phyloP scores from a whole-genome alignment of 1,140 invertebrate genomes.

The Reticulitermes speratus region DNA sequence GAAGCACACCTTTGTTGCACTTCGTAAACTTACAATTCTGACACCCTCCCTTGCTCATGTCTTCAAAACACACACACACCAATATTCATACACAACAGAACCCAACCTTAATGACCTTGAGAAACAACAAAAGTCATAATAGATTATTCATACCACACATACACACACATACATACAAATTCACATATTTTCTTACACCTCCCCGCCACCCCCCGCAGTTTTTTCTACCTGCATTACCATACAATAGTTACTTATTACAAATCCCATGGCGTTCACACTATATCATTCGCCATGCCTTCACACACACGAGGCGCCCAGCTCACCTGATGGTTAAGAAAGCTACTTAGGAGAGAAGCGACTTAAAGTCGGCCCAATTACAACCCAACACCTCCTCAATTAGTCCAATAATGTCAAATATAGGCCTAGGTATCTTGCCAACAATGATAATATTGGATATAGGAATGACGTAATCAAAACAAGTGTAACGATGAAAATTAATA shows the following conservation, averaged over 20 bases:
- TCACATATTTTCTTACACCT: background rate
- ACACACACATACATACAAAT: background rate
- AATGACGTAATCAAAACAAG: too few relatives aligned
- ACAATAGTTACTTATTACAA: conserved; percentile 23
- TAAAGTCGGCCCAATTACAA: background rate
- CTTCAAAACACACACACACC: conserved; percentile 19
- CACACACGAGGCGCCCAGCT: background rate
- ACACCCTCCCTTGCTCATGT: background rate
- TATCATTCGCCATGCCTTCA: background rate
- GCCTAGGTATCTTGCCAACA: too few relatives aligned
- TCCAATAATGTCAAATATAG: too few relatives aligned
- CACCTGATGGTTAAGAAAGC: background rate
- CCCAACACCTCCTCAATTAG: background rate
- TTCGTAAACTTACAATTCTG: background rate
- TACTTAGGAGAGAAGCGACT: background rate
- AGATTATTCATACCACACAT: conserved; percentile 27
- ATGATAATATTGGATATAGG: too few relatives aligned
- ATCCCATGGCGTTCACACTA: background rate
- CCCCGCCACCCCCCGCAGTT: background rate
- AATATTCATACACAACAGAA: background rate
- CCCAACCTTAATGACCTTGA: conserved; percentile 23
- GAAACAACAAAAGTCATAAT: conserved; percentile 27
- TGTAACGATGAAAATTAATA: too few relatives aligned
- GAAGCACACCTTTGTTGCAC: background rate
- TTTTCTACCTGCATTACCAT: conserved; percentile 20